A percentile compares a stretch with the other conserved stretches of the same genome.
These are phyloP conservation scores for Malaclemys terrapin DNA, from an alignment of 2,113 vertebrate genomes.

Conservation along the genomic window DNA sequence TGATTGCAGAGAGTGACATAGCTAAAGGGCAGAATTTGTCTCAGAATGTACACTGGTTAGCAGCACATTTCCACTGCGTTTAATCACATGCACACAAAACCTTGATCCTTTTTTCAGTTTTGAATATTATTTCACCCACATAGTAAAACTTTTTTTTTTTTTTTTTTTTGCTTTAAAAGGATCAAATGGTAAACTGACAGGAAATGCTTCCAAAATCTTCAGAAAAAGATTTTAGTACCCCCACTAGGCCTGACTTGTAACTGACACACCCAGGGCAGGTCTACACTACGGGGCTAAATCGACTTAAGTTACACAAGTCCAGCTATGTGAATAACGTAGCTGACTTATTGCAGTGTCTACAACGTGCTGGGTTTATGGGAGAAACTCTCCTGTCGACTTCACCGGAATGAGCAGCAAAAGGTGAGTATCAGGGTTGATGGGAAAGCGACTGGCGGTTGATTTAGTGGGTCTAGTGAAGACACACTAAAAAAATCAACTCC, in stretches of 20 bases:
- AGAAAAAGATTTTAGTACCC: too few species aligned
- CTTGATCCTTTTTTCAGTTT: background rate
- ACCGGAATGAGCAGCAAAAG: too few species aligned
- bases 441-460: too few species aligned
- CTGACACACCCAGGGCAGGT: background rate
- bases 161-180: background rate
- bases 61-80: background rate
- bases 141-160: background rate
- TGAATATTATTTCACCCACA: background rate
- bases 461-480: too few species aligned
- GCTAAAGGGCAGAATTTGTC: background rate
- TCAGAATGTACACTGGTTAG: background rate
- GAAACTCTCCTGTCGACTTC: too few species aligned
- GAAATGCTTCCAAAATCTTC: background rate
- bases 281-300: too few species aligned
- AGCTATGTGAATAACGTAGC: too few species aligned
- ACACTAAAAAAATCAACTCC: too few species aligned
- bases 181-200: background rate
- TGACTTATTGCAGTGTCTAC: too few species aligned
- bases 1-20: background rate
- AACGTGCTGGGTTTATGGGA: too few species aligned
- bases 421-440: too few species aligned
- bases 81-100: background rate
- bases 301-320: too few species aligned
- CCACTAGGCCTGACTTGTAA: background rate